Conservation (phyloP, 2,113 vertebrate genomes). For the Salvelinus alpinus region DNA sequence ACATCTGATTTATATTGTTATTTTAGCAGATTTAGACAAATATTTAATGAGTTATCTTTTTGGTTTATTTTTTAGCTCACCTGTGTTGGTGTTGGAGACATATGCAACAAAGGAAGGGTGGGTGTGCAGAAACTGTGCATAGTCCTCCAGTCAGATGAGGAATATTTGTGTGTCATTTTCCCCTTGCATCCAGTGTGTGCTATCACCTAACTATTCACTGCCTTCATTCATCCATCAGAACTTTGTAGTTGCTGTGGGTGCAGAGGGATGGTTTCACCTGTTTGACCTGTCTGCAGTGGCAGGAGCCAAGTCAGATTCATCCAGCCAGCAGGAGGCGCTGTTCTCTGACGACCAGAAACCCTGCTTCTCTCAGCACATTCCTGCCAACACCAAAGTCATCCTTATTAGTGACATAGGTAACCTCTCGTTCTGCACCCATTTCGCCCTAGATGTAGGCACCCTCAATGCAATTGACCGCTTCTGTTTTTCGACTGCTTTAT, state of each 20-base stretch:
- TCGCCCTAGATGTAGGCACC: not conserved
- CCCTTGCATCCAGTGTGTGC: no score
- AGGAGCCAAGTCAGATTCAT: conserved; percentile 78
- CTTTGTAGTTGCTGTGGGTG: conserved; percentile 88
- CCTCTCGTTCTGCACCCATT: conserved; percentile 18
- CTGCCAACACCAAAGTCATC: conserved; percentile 96
- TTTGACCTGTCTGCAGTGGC: conserved; percentile 82
- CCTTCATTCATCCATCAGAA: conserved; percentile 72
- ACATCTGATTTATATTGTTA: no score
- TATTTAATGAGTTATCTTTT: no score
- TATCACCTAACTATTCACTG: not conserved
- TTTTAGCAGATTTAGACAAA: no score
- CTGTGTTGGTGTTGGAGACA: conserved; percentile 90
- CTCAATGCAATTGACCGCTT: no score
- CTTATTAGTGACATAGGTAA: conserved; percentile 95
- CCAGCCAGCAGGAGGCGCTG: conserved; percentile 80
- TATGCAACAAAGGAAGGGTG: conserved; percentile 96
- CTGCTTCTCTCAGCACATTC: conserved; percentile 92
- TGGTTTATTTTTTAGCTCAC: conserved; percentile 78
- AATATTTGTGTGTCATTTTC: not conserved
- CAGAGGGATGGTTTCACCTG: conserved; percentile 96
- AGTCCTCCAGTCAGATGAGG: not conserved
- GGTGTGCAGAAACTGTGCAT: conserved; percentile 30
- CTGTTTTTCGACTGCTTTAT: not conserved
- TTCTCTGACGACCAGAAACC: conserved; percentile 85